These are phyloP conservation scores for Trichonephila inaurata DNA, from an alignment of 1,140 invertebrate genomes.

Conservation along the genomic window DNA sequence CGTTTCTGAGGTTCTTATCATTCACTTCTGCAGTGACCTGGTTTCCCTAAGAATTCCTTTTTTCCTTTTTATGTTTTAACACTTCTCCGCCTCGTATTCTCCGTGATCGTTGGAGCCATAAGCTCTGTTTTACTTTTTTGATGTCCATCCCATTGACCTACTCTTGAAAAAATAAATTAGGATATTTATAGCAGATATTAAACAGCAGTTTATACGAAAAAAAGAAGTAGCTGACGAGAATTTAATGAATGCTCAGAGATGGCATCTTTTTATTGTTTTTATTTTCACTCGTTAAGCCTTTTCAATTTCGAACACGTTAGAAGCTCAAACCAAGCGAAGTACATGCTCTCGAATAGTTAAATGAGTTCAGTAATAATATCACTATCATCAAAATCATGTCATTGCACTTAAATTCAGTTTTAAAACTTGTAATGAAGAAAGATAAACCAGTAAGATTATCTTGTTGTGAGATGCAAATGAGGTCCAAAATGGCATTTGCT, in stretches of 20 bases:
- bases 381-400: neutral
- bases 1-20: neutral
- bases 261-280: neutral
- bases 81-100: conserved; percentile 27
- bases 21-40: neutral
- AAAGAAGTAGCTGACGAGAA: neutral
- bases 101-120: conserved; percentile 40
- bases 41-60: conserved; percentile 9
- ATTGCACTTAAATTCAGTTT: neutral
- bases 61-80: conserved; percentile 4
- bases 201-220: neutral
- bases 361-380: neutral
- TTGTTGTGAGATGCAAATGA: neutral
- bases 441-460: neutral
- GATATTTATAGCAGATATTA: conserved; percentile 41
- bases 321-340: neutral
- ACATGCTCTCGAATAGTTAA: neutral
- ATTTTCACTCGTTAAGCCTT: neutral
- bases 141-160: conserved; percentile 51
- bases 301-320: neutral
- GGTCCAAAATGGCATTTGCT: neutral
- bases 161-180: conserved; percentile 31
- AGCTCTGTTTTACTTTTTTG: conserved; percentile 52
- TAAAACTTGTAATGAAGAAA: neutral
- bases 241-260: neutral